Evolutionary conservation across 2,113 vertebrate species (phyloP), one percentile per base, ranked within the genome.

Genomic region (Oxyruncus cristatus): DNA sequence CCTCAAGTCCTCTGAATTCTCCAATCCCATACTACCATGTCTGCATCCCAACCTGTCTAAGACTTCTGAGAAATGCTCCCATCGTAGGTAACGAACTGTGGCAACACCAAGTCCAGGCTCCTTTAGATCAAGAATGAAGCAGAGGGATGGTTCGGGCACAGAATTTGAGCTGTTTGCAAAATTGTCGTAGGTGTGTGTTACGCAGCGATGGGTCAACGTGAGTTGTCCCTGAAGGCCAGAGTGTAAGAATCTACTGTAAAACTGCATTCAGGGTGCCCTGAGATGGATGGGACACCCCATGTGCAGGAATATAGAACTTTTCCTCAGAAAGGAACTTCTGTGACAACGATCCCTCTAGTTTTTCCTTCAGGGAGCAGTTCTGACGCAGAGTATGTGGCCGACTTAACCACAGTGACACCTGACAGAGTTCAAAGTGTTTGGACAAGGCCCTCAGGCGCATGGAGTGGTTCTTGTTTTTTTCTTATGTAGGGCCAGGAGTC

Each of bases 301-400:
- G 42, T 46, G 22, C 30, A 67, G 65, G 12, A 49, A 33, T 6
- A 47, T 5, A 62, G 17, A 39, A 1, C 11, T 14, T 56, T 41
- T 17, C 11, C 3, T 32, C 9, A 19, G 49, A 49, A 19, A 16
- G 6, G 30, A 49, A 32, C 17, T 32, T 27, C 7, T 12, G 30
- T 10, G 11, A 17, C 15, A 41, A 9, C 35, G 28, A 46, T 1
- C 2, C 9, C 20, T 55, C 41, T 17, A 5, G 2, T 11, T 47
- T 41, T 41, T 17, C 5, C 7, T 30, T 4, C 15, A 5, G 11
- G 23, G 12, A 71, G 9, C 19, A 1, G 18, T 9, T 11, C 14
- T 5, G 0, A 8, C 11, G 24, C 16, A 24, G 5, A 63, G 12
- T 11, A 0, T 7, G 15, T 35, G 15, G 24, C 7, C 35, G 18